A percentile compares a stretch with the other conserved stretches of the same genome.
Evolutionary conservation across 2,797 vertebrate species (phyloP).

Genomic region (Squalus acanthias): DNA sequence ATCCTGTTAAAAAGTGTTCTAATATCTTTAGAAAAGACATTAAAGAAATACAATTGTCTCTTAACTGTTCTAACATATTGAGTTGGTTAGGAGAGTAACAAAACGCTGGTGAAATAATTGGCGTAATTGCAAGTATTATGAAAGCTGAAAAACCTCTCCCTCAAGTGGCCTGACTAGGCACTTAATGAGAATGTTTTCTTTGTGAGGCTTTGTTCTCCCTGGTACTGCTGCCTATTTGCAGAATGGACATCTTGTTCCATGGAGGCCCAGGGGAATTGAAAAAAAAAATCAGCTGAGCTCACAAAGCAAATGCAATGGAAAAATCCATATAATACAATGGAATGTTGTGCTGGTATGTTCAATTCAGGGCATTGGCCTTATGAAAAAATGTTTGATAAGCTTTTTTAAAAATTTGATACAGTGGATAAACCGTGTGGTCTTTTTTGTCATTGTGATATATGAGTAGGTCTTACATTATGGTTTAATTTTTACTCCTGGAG

Average conservation of each 20-base stretch:
- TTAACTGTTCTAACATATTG: not conserved
- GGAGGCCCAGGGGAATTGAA: not conserved
- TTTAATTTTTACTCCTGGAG: not conserved
- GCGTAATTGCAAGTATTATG: not conserved
- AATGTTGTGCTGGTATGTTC: not conserved
- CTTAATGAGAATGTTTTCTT: conserved; percentile 16
- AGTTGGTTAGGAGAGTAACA: not conserved
- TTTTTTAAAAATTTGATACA: not conserved
- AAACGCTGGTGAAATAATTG: not conserved
- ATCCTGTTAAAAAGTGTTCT: not conserved
- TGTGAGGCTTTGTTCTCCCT: not conserved
- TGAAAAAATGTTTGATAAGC: not conserved
- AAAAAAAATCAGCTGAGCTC: not conserved
- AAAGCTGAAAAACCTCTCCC: conserved; percentile 10
- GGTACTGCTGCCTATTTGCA: not conserved
- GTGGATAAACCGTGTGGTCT: not conserved
- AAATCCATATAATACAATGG: not conserved
- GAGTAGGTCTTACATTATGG: not conserved
- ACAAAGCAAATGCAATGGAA: conserved; percentile 13
- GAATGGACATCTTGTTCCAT: conserved; percentile 13
- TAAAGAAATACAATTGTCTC: not conserved
- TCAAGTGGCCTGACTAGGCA: conserved; percentile 1
- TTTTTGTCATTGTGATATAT: not conserved
- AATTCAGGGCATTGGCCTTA: not conserved
- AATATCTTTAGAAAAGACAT: not conserved